phyloP scores from a whole-genome alignment of 2,113 vertebrate species.

The Calypte anna region DNA sequence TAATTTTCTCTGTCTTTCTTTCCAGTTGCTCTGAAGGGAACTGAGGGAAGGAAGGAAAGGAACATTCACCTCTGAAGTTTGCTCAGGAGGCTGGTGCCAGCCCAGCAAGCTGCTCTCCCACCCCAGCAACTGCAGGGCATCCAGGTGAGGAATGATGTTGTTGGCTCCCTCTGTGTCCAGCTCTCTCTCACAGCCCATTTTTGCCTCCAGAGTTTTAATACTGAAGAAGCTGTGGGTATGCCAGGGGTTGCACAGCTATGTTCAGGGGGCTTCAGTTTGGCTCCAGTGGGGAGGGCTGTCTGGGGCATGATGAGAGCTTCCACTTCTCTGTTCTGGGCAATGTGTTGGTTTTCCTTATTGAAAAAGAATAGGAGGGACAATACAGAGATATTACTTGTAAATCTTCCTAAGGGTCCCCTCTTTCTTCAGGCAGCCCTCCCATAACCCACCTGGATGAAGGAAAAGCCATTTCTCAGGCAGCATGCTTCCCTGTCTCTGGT shows the following conservation, averaged over 20 bases:
- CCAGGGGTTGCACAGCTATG: slow-evolving; percentile 3
- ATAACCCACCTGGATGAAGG: background rate
- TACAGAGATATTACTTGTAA: rapidly evolving
- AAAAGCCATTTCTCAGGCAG: background rate
- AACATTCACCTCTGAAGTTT: slow-evolving; percentile 39
- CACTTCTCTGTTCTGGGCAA: background rate
- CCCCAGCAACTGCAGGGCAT: slow-evolving; percentile 10
- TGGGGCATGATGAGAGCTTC: background rate
- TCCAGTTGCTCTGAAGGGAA: background rate
- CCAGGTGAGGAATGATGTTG: background rate
- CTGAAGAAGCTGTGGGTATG: slow-evolving; percentile 39
- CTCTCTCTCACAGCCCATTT: slow-evolving; percentile 40
- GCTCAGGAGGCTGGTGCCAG: slow-evolving; percentile 17
- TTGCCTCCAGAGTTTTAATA: slow-evolving; percentile 54
- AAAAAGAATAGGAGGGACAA: background rate
- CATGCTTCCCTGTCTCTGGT: background rate
- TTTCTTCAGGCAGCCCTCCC: background rate
- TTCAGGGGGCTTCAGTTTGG: background rate
- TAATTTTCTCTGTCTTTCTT: background rate
- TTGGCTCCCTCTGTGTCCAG: slow-evolving; percentile 13
- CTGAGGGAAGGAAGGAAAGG: background rate
- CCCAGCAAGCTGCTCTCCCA: slow-evolving; percentile 51
- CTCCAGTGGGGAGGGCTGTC: background rate
- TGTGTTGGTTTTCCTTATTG: background rate
- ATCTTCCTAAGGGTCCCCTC: background rate